Conservation (phyloP, 2,113 vertebrate species). For the Aviceda subcristata region DNA sequence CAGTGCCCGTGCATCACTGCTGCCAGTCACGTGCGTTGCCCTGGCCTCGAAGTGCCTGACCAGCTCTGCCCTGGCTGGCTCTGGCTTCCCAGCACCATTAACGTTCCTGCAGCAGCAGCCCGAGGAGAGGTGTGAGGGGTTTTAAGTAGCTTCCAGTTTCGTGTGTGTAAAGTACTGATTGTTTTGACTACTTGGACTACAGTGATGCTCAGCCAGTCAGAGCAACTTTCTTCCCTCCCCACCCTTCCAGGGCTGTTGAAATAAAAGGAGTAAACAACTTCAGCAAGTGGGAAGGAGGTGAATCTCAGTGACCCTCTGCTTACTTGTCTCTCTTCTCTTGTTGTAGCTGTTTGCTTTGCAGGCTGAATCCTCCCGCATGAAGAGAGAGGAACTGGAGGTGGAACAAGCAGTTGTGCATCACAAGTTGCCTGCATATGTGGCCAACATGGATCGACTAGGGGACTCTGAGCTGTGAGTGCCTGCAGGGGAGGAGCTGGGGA, state of each 20-base stretch:
- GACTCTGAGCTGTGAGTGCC: constrained; percentile 95
- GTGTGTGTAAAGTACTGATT: neutral
- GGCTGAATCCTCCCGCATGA: constrained; percentile 79
- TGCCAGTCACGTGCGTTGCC: neutral
- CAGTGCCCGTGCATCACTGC: fast-evolving
- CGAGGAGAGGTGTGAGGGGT: neutral
- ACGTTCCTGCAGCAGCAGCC: neutral
- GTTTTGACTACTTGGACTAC: neutral
- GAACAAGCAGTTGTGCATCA: constrained; percentile 80
- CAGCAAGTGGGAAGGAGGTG: neutral
- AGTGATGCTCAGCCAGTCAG: neutral
- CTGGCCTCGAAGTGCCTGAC: neutral
- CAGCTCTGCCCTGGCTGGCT: neutral
- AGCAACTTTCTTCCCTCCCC: neutral
- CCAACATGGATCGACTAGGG: constrained; percentile 95
- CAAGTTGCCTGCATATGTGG: constrained; percentile 89
- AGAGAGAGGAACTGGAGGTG: constrained; percentile 80
- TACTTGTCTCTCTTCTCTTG: neutral
- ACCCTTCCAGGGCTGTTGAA: neutral
- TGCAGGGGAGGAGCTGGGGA: neutral
- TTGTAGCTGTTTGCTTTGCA: constrained; percentile 89
- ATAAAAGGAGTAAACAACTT: neutral
- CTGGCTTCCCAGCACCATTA: neutral
- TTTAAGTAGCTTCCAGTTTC: neutral
- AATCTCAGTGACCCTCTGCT: neutral